Evolutionary conservation across 2,888 invertebrate genomes (phyloP).

Genomic region (Pollenia labialis): DNA sequence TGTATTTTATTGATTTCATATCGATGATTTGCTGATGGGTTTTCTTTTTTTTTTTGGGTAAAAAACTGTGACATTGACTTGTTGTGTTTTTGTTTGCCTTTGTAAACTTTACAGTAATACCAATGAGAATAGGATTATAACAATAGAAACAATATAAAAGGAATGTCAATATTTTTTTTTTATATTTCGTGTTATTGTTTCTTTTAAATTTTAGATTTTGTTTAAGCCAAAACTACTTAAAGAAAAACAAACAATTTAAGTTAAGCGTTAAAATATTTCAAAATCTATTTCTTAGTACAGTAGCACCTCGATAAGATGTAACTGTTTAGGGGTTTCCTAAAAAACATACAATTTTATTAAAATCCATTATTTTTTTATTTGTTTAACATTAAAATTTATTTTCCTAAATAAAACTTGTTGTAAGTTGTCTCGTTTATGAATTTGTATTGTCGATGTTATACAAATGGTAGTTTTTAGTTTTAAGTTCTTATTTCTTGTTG

Average conservation of each 20-base stretch:
- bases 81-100: background rate
- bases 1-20: constrained; percentile 10
- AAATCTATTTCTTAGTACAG: too few species aligned
- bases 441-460: background rate
- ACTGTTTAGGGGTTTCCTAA: too few species aligned
- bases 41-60: background rate
- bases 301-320: too few species aligned
- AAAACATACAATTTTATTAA: too few species aligned
- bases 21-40: constrained; percentile 1
- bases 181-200: too few species aligned
- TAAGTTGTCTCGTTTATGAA: background rate
- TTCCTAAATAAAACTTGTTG: too few species aligned
- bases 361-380: too few species aligned
- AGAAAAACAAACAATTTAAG: too few species aligned
- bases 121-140: constrained; percentile 3
- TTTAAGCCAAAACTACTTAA: too few species aligned
- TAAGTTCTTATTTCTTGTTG: background rate
- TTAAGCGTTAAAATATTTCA: too few species aligned
- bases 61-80: constrained; percentile 49
- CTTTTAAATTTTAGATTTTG: too few species aligned
- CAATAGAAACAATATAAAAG: background rate
- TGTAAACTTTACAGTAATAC: constrained; percentile 36
- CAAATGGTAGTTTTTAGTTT: background rate
- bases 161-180: background rate
- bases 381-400: too few species aligned